Evolutionary conservation across 2,888 invertebrate species (phyloP), one percentile per base, ranked within the genome.

Genomic region (Ditula angustiorana): DNA sequence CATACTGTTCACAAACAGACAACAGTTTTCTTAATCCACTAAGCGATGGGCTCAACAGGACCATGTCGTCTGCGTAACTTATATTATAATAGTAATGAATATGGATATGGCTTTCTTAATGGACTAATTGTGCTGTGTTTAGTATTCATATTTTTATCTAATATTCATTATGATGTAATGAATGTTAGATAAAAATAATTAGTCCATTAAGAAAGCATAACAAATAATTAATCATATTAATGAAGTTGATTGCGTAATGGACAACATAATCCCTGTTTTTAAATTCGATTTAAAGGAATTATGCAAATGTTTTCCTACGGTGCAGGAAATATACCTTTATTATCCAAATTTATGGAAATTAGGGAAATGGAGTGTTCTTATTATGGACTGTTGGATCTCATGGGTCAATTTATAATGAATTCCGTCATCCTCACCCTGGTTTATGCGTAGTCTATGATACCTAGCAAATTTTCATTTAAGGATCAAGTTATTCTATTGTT

Each of bases 261-360:
- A 61, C 55, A 11, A 56, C 47, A 47, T 61, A 61, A 61, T 61
- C 53, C 21, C 23, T 26, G 58, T 46, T 64, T 59, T 53, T 59
- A 46, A 53, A 64, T 64, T 64, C 64, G 59, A 64, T 59, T 64
- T 47, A 59, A 59, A 35, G 26, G 53, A 53, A 59, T 64, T 59
- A 64, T 59, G 59, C 46, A 64, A 64, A 59, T 58, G 35, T 46
- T 53, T 52, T 46, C 52, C 64, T 53, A 53, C 52, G 53, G 16
- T 47, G 46, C 64, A 53, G 58, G 53, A 30, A 47, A 59, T 64
- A 47, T 28, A 61, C 61, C 55, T 61, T 61, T 56, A 61, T 61
- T 61, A 61, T 61, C 35, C 61, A 63, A 63, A 63, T 63, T 63
- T 57, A 63, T 57, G 62, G 37, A 23, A 63, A 57, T 57, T 57